These are phyloP conservation scores for Cervus canadensis DNA, from an alignment of 2,113 vertebrate species.

Conservation along the genomic window DNA sequence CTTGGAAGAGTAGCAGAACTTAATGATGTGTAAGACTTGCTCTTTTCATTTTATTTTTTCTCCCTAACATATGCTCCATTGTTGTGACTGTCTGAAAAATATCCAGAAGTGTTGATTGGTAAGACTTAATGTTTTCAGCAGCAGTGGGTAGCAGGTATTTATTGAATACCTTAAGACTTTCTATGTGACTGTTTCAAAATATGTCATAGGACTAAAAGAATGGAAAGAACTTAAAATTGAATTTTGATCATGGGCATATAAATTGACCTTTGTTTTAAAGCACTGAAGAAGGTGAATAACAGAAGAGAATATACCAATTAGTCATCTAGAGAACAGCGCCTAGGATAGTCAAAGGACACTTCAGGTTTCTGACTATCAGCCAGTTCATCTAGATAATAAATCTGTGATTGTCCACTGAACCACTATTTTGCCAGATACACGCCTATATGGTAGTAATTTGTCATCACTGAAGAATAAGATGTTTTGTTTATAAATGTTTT, in stretches of 20 bases:
- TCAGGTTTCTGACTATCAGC: background rate
- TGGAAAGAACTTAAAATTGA: conserved; percentile 12
- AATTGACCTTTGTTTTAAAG: background rate
- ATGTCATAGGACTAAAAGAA: background rate
- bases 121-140: background rate
- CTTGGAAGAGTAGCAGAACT: conserved; percentile 96
- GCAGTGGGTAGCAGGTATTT: background rate
- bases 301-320: background rate
- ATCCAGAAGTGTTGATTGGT: background rate
- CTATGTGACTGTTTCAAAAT: background rate
- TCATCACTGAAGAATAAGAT: background rate
- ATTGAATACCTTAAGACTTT: background rate
- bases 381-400: background rate
- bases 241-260: background rate
- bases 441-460: background rate
- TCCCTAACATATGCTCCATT: background rate
- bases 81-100: background rate
- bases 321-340: background rate
- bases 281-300: background rate
- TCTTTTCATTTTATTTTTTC: conserved; percentile 39
- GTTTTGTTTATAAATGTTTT: conserved; percentile 30
- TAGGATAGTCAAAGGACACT: background rate
- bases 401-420: background rate
- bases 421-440: background rate
- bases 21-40: conserved; percentile 93